These are phyloP conservation scores for Myopa tessellatipennis DNA, from an alignment of 2,888 invertebrate species.

Conservation along the genomic window DNA sequence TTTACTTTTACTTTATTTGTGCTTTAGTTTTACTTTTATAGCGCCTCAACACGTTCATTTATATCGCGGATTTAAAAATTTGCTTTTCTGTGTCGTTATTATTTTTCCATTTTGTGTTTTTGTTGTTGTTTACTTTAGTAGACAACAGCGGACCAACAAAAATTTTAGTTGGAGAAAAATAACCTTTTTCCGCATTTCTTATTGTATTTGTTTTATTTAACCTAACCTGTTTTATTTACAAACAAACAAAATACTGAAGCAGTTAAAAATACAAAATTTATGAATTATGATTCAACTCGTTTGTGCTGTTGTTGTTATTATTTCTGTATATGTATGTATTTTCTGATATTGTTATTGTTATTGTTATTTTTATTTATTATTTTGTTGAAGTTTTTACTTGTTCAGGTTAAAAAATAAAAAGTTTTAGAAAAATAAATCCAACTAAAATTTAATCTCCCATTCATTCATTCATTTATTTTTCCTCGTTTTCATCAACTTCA, in stretches of 20 bases:
- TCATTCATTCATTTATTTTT: not conserved
- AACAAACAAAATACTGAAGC: conserved; percentile 11
- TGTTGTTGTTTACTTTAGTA: not conserved
- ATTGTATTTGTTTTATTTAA: conserved; percentile 12
- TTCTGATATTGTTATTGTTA: not conserved
- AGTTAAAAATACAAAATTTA: conserved; percentile 20
- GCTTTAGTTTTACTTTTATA: not conserved
- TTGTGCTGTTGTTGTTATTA: not conserved
- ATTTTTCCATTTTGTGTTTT: not conserved
- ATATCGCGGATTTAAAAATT: not conserved
- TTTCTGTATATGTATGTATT: too few relatives aligned
- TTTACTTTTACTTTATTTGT: not conserved
- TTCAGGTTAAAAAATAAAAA: not conserved
- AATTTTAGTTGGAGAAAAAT: conserved; percentile 11
- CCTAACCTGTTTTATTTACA: not conserved
- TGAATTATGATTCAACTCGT: conserved; percentile 15
- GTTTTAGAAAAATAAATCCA: conserved; percentile 7
- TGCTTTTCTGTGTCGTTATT: not conserved
- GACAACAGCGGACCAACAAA: not conserved
- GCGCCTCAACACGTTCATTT: not conserved
- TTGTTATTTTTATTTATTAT: not conserved
- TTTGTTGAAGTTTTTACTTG: not conserved
- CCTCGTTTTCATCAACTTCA: not conserved
- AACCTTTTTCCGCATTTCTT: conserved; percentile 9
- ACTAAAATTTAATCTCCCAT: not conserved